phyloP scores from a whole-genome alignment of 2,113 vertebrate species.

The Mustela lutreola region DNA sequence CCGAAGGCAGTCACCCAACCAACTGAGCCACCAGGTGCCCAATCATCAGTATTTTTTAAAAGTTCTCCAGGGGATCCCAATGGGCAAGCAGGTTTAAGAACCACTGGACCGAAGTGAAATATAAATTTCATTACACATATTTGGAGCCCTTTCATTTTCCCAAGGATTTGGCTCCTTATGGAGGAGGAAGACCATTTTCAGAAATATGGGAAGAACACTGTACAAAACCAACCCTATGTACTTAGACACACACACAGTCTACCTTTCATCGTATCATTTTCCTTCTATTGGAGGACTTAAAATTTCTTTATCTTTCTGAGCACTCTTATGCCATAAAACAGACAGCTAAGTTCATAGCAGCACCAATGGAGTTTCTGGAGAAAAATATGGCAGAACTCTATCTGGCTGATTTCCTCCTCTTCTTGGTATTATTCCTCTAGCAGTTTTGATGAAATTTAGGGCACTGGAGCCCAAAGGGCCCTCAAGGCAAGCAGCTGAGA shows the following conservation, averaged over 20 bases:
- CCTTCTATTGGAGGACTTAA: neutral
- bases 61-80: neutral
- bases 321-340: neutral
- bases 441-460: neutral
- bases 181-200: conserved; percentile 22
- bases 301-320: neutral
- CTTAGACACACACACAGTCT: neutral
- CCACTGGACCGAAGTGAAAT: neutral
- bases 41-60: conserved; percentile 31
- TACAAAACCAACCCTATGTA: neutral
- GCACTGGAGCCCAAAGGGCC: neutral
- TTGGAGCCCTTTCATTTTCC: conserved; percentile 8
- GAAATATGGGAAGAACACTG: neutral
- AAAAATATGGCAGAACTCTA: neutral
- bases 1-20: too few species aligned
- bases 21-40: too few species aligned
- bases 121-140: conserved; percentile 32
- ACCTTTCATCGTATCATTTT: neutral
- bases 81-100: conserved; percentile 12
- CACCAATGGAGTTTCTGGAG: neutral
- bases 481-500: neutral
- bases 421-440: neutral
- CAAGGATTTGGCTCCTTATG: neutral
- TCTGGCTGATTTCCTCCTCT: neutral
- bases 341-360: neutral